phyloP scores from a whole-genome alignment of 2,113 vertebrate species.

The Pterocles gutturalis region DNA sequence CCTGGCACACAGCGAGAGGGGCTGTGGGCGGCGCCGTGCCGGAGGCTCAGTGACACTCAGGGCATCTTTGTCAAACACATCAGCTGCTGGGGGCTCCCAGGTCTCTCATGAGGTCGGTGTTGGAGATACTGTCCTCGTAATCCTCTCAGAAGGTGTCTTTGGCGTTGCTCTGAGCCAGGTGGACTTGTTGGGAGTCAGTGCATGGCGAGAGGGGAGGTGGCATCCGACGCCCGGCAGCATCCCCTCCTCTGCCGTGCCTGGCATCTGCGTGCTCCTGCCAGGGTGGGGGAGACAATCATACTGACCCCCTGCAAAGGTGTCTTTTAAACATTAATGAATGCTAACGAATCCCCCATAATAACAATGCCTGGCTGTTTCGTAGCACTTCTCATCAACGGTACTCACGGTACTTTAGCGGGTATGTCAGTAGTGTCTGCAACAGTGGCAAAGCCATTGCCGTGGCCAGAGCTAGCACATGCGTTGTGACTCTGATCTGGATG shows the following conservation, averaged over 20 bases:
- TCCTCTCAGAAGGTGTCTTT: background rate
- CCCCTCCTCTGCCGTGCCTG: background rate
- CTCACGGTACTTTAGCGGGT: background rate
- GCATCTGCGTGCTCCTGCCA: background rate
- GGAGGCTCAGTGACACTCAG: fast-evolving
- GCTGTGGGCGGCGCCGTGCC: fast-evolving
- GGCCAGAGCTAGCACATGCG: background rate
- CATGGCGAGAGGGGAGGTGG: background rate
- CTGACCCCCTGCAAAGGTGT: background rate
- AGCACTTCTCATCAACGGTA: background rate
- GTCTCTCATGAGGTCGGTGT: background rate
- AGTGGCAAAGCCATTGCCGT: background rate
- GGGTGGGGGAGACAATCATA: too few relatives aligned
- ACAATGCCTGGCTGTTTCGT: background rate
- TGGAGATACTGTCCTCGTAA: background rate
- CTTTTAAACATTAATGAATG: background rate
- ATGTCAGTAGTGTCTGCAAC: background rate
- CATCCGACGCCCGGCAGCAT: fast-evolving
- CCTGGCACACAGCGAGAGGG: fast-evolving
- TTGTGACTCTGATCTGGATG: background rate
- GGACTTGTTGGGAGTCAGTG: fast-evolving
- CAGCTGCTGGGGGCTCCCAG: background rate
- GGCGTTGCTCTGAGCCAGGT: background rate
- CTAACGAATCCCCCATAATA: background rate
- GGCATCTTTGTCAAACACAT: background rate